phyloP scores from a whole-genome alignment of 2,888 invertebrate species.

The Endomychus coccineus region DNA sequence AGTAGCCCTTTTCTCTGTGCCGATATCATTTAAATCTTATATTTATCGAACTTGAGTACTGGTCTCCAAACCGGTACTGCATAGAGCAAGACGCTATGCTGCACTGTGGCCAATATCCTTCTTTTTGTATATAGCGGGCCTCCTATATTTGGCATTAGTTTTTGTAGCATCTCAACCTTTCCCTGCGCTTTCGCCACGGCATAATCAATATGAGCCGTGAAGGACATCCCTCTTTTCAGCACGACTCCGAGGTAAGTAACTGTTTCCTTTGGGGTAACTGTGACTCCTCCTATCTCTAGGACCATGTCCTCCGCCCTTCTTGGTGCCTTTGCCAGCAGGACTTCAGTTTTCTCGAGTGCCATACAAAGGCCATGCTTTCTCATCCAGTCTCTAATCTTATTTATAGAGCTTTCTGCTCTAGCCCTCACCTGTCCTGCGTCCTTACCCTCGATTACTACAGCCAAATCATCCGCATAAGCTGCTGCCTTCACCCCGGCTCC shows the following conservation, averaged over 20 bases:
- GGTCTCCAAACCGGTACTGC: too few species aligned
- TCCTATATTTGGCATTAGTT: constrained; percentile 10
- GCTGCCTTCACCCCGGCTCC: constrained; percentile 1
- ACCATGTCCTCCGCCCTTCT: not conserved
- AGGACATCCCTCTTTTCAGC: constrained; percentile 3
- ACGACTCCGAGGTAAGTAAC: constrained; percentile 8
- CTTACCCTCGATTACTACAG: constrained; percentile 4
- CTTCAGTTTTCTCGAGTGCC: constrained; percentile 2
- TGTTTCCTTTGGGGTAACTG: constrained; percentile 4
- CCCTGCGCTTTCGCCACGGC: constrained; percentile 1
- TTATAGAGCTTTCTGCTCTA: constrained; percentile 2
- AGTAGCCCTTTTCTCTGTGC: too few species aligned
- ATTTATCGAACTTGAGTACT: too few species aligned
- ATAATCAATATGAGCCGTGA: constrained; percentile 4
- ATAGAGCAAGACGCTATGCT: too few species aligned
- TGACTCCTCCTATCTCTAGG: not conserved
- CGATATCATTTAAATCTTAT: too few species aligned
- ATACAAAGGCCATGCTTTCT: not conserved
- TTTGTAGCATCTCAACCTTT: too few species aligned
- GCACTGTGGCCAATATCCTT: too few species aligned
- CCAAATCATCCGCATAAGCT: constrained; percentile 10
- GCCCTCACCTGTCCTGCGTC: constrained; percentile 2
- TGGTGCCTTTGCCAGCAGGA: constrained; percentile 1
- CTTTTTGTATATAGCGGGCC: too few species aligned
- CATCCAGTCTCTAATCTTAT: constrained; percentile 8